Conservation (phyloP, 2,113 vertebrate species). For the Brachyhypopomus occidentalis region DNA sequence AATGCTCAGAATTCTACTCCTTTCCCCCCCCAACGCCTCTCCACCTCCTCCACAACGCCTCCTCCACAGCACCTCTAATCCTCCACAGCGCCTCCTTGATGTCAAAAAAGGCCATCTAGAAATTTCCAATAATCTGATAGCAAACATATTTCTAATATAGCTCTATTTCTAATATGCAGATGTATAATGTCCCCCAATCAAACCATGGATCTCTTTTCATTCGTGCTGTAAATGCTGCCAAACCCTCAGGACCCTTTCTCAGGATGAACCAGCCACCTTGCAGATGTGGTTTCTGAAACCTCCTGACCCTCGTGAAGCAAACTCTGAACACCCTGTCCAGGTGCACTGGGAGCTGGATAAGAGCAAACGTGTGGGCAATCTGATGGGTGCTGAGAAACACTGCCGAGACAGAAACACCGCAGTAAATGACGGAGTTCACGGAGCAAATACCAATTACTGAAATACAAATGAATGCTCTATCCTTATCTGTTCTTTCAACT, state of each 20-base stretch:
- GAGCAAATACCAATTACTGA: conserved; percentile 10
- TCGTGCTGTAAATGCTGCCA: conserved; percentile 16
- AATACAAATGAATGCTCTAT: conserved; percentile 37
- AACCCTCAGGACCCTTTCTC: no score
- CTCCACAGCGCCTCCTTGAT: conserved; percentile 4
- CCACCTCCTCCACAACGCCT: conserved; percentile 14
- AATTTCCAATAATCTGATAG: conserved; percentile 51
- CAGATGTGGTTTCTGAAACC: no score
- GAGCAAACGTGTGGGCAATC: no score
- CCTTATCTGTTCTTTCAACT: conserved; percentile 27
- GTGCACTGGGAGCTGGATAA: no score
- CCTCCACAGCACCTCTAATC: neutral
- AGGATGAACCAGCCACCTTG: no score
- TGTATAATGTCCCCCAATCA: conserved; percentile 41
- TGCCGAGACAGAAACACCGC: no score
- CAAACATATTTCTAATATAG: conserved; percentile 33
- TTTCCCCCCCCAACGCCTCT: neutral
- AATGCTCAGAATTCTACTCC: neutral
- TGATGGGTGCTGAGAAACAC: no score
- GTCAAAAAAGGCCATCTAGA: conserved; percentile 36
- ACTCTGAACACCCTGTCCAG: no score
- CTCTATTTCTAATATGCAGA: neutral
- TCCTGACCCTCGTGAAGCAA: no score
- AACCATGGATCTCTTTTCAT: conserved; percentile 15
- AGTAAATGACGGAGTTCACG: conserved; percentile 33